Base-by-base conservation (phyloP, 2,113 vertebrate genomes). In the Tetrao urogallus region DNA sequence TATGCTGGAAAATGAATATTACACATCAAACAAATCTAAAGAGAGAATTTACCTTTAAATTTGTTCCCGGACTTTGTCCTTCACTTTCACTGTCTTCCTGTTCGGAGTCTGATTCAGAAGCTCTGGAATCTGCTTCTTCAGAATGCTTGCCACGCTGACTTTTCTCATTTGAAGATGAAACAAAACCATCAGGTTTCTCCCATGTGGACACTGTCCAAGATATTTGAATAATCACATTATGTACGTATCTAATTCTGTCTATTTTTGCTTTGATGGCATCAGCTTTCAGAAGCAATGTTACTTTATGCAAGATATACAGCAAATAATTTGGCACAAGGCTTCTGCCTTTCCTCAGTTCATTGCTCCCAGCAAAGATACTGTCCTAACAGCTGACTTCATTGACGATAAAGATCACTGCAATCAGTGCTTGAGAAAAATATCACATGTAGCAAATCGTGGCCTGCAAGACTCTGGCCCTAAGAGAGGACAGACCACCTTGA, bases 201-300 rank as follows among this genome's bases (percentile, higher is more conserved):
- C 99, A 99, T 8, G 97, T 99, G 82, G 99, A 99, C 93, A 99
- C 99, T 99, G 97, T 60, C 91, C 79, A 96, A 97, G 30, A 97
- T 27, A 97, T 96, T 94, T 92, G 92, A 93, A 97, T n/a, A 94
- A 74, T 13, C n/a, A 42, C 30, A 30, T 89, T 95, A 95, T 74
- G 95, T 89, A 92, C 11, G 56, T 90, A 76, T 86, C 47, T 72
- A 77, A 81, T 78, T 91, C 52, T 90, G 42, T 60, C 50, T 88
- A 11, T 52, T 89, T 21, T 10, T 74, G 89, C 60, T 77, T 84
- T 2, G 1, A 95, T 50, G 80, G 58, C 38, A 50, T 42, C 82
- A 87, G 50, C 63, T 70, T 86, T 78, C 63, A 82, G 72, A 54
- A 91, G 15, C 32, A 60, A 25, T 3, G 30, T 16, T 80, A 79